A percentile compares a stretch with the other conserved stretches of the same genome.
Evolutionary conservation across 1,140 invertebrate genomes (phyloP).

Genomic region (Leptoteleia sp.): DNA sequence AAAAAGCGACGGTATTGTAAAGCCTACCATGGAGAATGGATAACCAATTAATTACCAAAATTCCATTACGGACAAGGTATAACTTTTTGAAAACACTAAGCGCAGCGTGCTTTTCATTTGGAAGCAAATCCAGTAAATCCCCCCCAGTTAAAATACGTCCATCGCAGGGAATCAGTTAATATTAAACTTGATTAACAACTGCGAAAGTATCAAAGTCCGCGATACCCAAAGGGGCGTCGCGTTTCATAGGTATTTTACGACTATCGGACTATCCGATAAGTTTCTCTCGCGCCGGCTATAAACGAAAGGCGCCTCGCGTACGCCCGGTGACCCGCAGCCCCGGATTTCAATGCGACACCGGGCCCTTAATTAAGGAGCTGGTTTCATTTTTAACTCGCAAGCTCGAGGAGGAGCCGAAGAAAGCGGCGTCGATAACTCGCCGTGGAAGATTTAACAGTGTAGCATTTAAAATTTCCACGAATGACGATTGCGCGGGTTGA

Average conservation of each 20-base stretch:
- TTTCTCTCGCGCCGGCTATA: slow-evolving; percentile 23
- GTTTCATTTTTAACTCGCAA: slow-evolving; percentile 30
- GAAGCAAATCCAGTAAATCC: slow-evolving; percentile 13
- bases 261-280: slow-evolving; percentile 31
- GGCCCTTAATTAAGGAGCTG: slow-evolving; percentile 25
- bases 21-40: no score
- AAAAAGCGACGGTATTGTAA: no score
- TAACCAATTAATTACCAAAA: no score
- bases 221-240: slow-evolving; percentile 17
- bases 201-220: slow-evolving; percentile 24
- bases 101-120: slow-evolving; percentile 6
- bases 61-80: no score
- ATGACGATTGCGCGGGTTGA: slow-evolving; percentile 60
- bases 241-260: slow-evolving; percentile 48
- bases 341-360: slow-evolving; percentile 15
- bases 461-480: slow-evolving; percentile 55
- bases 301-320: slow-evolving; percentile 22
- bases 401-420: no score
- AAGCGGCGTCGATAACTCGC: slow-evolving; percentile 22
- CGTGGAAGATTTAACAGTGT: slow-evolving; percentile 33
- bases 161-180: slow-evolving; percentile 46
- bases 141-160: slow-evolving; percentile 33
- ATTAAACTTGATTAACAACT: slow-evolving; percentile 49
- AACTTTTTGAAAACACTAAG: no score
- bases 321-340: not conserved